Base-by-base conservation (phyloP, 2,797 vertebrate species). In the Adrianichthys oophorus region DNA sequence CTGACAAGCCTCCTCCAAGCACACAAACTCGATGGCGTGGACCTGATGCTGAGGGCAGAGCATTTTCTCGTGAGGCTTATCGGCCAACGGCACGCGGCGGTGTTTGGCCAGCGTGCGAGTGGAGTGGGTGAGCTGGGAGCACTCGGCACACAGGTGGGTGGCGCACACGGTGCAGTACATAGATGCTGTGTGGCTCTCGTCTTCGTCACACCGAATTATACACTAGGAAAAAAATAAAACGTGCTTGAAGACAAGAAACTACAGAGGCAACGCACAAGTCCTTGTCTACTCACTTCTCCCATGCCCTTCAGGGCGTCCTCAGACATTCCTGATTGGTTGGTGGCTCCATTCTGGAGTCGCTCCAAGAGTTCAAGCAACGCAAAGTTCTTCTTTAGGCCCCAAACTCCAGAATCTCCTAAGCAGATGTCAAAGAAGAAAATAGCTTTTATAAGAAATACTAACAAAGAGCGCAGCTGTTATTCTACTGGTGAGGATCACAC, bases 321-420 rank as follows among this genome's bases (percentile, higher is more conserved):
- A 7, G 93, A 82, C 59, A 92, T 91, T 13, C 95, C 95, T 6
- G 91, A 93, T 65, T 96, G 96, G 83, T 95, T 95, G 79, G 87
- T 87, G 3, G 95, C 93, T 46, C 97, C 97, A 72, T 98, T 98
- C 84, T 99, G 97, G 48, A 99, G 91, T 48, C 97, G 92, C 85
- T 99, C 97, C 78, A 98, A 72, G 41, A 99, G 94, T 66, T 99
- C 97, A 52, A 99, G 90, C 75, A 98, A 90, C 78, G 97, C 97
- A 90, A 99, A 99, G 87, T 99, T 99, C 86, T 99, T 99, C 88
- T 99, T 99, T 74, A 99, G 84, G 21, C 97, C 97, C 97, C 97
- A 99, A 51, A 99, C 96, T 67, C 97, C 97, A 46, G 97, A 99
- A 79, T 99, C 97, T 17, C 97, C 97, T 99, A 44, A 59, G 57